phyloP scores from a whole-genome alignment of 1,140 invertebrate genomes.

The Drosophila neocordata region DNA sequence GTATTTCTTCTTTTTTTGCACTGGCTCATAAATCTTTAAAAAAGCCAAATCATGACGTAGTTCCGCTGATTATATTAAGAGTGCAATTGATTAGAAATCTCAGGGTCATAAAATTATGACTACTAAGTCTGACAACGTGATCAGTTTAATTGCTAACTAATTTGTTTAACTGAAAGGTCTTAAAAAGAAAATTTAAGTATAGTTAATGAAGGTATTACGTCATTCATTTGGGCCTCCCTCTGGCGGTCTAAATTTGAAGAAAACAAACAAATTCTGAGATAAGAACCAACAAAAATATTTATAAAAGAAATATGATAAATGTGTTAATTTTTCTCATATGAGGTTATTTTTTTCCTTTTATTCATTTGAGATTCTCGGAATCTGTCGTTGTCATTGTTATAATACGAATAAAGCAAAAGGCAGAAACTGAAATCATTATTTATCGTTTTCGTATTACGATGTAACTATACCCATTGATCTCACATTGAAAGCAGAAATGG shows the following conservation, averaged over 20 bases:
- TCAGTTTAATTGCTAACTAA: constrained; percentile 25
- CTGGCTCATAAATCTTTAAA: constrained; percentile 28
- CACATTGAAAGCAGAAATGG: too few relatives aligned
- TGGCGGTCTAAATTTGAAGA: neutral
- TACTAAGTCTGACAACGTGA: constrained; percentile 30
- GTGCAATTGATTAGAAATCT: constrained; percentile 18
- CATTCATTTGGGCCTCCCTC: neutral
- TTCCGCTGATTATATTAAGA: constrained; percentile 8
- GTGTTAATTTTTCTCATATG: constrained; percentile 6
- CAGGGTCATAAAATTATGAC: neutral
- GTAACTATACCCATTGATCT: too few relatives aligned
- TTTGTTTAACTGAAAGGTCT: constrained; percentile 13
- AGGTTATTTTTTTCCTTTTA: neutral
- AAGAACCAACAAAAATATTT: constrained; percentile 11
- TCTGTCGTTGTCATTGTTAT: neutral
- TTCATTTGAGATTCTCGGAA: constrained; percentile 6
- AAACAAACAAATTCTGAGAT: neutral
- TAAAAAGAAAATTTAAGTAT: neutral
- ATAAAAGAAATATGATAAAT: constrained; percentile 6
- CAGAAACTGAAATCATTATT: constrained; percentile 1
- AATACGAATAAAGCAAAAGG: neutral
- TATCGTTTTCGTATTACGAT: constrained; percentile 1
- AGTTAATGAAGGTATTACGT: constrained; percentile 13
- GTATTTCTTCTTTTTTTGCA: constrained; percentile 25
- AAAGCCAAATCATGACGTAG: constrained; percentile 35